Evolutionary conservation across 2,888 invertebrate genomes (phyloP).

Genomic region (Apamea crenata): DNA sequence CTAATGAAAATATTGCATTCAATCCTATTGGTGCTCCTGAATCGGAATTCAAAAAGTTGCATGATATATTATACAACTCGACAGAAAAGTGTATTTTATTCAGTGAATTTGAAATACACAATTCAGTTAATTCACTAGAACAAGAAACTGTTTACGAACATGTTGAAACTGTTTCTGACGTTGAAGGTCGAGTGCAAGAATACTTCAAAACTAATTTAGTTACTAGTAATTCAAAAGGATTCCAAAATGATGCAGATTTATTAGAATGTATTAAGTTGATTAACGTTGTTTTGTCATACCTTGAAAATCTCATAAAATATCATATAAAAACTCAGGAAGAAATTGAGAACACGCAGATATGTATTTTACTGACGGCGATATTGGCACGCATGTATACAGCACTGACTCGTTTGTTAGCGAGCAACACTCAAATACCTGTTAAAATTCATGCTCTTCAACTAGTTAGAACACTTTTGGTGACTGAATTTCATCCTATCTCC

Average conservation of each 20-base stretch:
- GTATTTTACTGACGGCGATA: slow-evolving; percentile 66
- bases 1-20: slow-evolving; percentile 79
- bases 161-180: slow-evolving; percentile 70
- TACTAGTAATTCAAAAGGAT: slow-evolving; percentile 30
- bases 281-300: slow-evolving; percentile 72
- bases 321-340: slow-evolving; percentile 69
- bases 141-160: slow-evolving; percentile 53
- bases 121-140: slow-evolving; percentile 43
- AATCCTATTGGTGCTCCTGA: slow-evolving; percentile 8
- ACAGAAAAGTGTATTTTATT: slow-evolving; percentile 81
- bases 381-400: slow-evolving; percentile 72
- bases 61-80: slow-evolving; percentile 77
- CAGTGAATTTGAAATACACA: slow-evolving; percentile 81
- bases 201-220: slow-evolving; percentile 53
- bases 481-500: slow-evolving; percentile 74
- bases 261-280: slow-evolving; percentile 73
- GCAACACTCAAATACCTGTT: slow-evolving; percentile 68
- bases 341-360: slow-evolving; percentile 69
- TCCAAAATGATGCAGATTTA: slow-evolving; percentile 65
- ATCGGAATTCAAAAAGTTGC: slow-evolving; percentile 66
- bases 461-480: slow-evolving; percentile 73
- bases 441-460: slow-evolving; percentile 75
- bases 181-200: slow-evolving; percentile 69
- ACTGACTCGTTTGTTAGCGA: slow-evolving; percentile 72
- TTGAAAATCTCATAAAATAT: slow-evolving; percentile 75